These are phyloP conservation scores for Todiramphus saurophagus DNA, from an alignment of 2,113 vertebrate genomes.

Conservation along the genomic window DNA sequence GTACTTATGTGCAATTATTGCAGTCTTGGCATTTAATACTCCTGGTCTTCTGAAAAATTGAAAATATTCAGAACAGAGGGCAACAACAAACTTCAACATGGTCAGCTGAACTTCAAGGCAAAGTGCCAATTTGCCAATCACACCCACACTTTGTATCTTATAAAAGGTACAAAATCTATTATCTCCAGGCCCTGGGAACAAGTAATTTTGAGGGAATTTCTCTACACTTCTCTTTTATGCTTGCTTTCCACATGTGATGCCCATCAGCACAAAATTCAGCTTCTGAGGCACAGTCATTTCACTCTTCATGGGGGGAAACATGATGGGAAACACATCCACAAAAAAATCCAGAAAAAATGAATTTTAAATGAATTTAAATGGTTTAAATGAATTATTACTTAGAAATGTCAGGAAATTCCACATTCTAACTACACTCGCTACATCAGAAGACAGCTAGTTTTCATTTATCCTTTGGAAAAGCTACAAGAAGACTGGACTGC, in stretches of 20 bases:
- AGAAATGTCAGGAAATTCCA: neutral
- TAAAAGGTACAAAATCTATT: neutral
- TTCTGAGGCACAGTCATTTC: neutral
- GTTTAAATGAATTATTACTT: neutral
- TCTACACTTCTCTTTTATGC: neutral
- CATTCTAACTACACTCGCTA: neutral
- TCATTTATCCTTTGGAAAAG: neutral
- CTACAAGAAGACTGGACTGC: neutral
- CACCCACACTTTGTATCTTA: neutral
- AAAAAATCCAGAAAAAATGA: neutral
- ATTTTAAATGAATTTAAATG: too few species aligned
- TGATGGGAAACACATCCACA: neutral
- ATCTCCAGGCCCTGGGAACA: neutral
- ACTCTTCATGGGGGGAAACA: neutral
- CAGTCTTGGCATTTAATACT: neutral
- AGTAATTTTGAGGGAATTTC: neutral
- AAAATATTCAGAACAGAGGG: slow-evolving; percentile 50
- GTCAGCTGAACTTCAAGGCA: neutral
- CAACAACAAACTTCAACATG: slow-evolving; percentile 21
- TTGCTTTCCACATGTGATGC: neutral
- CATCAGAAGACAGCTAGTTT: neutral
- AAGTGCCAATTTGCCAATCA: neutral
- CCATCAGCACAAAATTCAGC: neutral
- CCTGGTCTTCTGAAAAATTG: neutral
- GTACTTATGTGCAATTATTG: neutral